Conservation (phyloP, 2,113 vertebrate species). For the Polypterus bichir region DNA sequence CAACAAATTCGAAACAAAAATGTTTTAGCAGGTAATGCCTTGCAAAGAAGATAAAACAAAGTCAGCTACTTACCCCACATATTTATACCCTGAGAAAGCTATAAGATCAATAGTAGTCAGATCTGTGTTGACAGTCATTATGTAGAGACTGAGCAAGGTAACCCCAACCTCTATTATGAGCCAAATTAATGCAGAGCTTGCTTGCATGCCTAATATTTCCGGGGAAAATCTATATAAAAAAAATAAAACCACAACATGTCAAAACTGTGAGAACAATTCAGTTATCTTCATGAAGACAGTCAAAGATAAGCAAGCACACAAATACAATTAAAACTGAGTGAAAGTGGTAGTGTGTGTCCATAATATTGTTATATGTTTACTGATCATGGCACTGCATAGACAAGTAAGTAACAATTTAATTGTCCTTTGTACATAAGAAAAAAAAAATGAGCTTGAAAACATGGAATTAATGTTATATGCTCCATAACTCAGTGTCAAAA, state of each 20-base stretch:
- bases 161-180: conserved; percentile 73
- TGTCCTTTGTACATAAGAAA: too few species aligned
- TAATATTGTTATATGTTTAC: too few species aligned
- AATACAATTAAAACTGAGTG: too few species aligned
- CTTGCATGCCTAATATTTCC: conserved; percentile 79
- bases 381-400: too few species aligned
- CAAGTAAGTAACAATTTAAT: too few species aligned
- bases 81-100: conserved; percentile 84
- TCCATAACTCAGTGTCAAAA: too few species aligned
- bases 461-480: too few species aligned
- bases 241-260: background rate
- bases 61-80: conserved; percentile 64
- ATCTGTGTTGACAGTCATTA: conserved; percentile 71
- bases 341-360: too few species aligned
- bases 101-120: conserved; percentile 78
- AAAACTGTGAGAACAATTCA: background rate
- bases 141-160: conserved; percentile 69
- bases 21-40: conserved; percentile 35
- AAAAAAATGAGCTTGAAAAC: too few species aligned
- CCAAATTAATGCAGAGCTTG: conserved; percentile 78
- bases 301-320: too few species aligned
- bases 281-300: too few species aligned
- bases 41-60: conserved; percentile 33
- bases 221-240: conserved; percentile 63
- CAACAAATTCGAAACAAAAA: too few species aligned